Evolutionary conservation across 1,140 invertebrate species (phyloP), one percentile per base, ranked within the genome.

Genomic region (Apis laboriosa): DNA sequence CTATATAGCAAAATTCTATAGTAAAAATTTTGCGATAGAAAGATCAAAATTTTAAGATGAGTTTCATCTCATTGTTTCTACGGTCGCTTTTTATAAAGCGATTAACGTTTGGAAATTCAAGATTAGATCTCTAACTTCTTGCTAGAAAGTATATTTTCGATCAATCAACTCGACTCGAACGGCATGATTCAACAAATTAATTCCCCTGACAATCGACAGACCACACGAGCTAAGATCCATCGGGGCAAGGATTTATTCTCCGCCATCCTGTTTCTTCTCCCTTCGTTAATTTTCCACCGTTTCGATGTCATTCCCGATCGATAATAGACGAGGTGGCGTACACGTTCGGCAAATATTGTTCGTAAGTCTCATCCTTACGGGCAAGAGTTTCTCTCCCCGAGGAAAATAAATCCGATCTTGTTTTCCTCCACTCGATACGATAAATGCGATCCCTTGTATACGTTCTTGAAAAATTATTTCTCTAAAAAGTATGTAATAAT

Each of bases 311-410:
- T 34, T 53, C 43, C n/a, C 83, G 84, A 83, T 82, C 74, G 70
- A 86, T 82, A 70, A 71, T 24, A 28, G 61, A 82, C 72, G 77
- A 81, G 67, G 60, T 63, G 60, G 73, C 49, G n/a, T 43, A 81
- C 84, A 81, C 67, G 66, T 66, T 63, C 71, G 15, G 74, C 77
- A 86, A 86, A 86, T 86, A 85, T 75, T 55, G 79, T 81, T 66
- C 73, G 56, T 80, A 28, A 84, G 82, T 78, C 76, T 79, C 83
- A 63, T 66, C 49, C 34, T 43, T 43, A 74, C 63, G 56, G 76
- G n/a, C 83, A 55, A 60, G 70, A 68, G 67, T 68, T 63, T 56
- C 71, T 28, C 49, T 61, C 55, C 72, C 51, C 21, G 60, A 51
- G 61, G 79, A 75, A 78, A 86, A 78, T 86, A 86, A 83, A 86